Evolutionary conservation across 2,888 invertebrate genomes (phyloP), one percentile per base, ranked within the genome.

Genomic region (Orthosia cruda): DNA sequence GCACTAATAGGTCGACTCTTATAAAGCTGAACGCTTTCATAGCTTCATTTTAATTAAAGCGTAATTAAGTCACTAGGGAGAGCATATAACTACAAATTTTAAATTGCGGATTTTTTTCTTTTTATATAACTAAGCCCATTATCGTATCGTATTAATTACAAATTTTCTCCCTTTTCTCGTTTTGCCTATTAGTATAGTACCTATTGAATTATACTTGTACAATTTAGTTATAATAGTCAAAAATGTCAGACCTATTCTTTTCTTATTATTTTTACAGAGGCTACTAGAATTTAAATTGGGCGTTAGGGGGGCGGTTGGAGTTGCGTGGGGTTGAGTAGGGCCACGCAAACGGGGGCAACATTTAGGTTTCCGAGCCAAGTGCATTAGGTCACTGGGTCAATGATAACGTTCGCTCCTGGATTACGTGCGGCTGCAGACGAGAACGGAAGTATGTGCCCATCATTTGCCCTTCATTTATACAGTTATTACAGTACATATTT

Each of bases 381-480:
- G 95, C 95, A 97, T 74, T 94, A 89, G 95, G 97, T 94, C 93
- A 97, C 89, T 95, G 86, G 97, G 97, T 95, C 96, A 96, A 90
- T 89, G 85, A 89, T 89, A 89, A 80, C 84, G 79, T 80, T 81
- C 61, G 62, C 57, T 82, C 68, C 71, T 72, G 71, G 40, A 63
- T 66, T 55, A 57, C 68, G 62, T 59, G 52, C 50, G 68, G 52
- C 20, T 80, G 69, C 45, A 50, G 69, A 47, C 18, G 73, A 45
- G 72, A 61, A 18, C 13, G 32, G 13, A 71, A 62, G 62, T 57
- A 20, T 55, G 54, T 71, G 26, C 61, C 54, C 61, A 79, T 61
- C 49, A 50, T 55, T n/a, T n/a, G n/a, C n/a, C n/a, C n/a, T n/a
- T n/a, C n/a, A n/a, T n/a, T n/a, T n/a, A n/a, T n/a, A n/a, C n/a